Evolutionary conservation across 2,113 vertebrate genomes (phyloP).

Genomic region (Notarius lentiginosus): DNA sequence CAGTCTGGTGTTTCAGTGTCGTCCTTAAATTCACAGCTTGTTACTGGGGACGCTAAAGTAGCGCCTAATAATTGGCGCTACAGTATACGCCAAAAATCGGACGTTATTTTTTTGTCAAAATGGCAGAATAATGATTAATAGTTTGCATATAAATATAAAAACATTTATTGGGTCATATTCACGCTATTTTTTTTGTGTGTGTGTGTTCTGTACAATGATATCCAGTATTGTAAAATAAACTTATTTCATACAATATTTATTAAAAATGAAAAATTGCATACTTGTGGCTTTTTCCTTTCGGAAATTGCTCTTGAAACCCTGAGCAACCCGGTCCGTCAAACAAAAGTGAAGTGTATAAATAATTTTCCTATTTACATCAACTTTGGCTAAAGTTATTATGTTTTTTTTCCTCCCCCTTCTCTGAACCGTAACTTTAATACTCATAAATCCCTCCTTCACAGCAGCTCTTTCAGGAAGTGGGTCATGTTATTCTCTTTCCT

Average conservation of each 20-base stretch:
- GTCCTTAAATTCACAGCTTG: neutral
- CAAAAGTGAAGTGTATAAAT: neutral
- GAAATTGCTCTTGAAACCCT: neutral
- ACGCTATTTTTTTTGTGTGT: neutral
- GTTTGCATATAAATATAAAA: neutral
- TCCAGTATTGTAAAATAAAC: neutral
- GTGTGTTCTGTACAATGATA: neutral
- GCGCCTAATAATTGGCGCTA: neutral
- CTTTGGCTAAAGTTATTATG: neutral
- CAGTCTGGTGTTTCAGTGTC: neutral
- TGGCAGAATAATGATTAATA: neutral
- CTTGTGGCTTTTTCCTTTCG: too few relatives aligned
- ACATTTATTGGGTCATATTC: neutral
- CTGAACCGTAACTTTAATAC: neutral
- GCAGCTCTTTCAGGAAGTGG: conserved; percentile 40
- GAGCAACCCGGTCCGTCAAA: neutral
- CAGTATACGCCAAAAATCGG: neutral
- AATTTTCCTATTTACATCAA: neutral
- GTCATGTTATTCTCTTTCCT: conserved; percentile 41
- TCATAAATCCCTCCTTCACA: neutral
- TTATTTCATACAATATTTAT: neutral
- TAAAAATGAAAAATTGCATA: neutral
- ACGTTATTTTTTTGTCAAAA: neutral
- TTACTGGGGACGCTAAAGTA: neutral
- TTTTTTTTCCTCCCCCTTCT: too few relatives aligned